Evolutionary conservation across 2,888 invertebrate species (phyloP).

Genomic region (Antitype chi): DNA sequence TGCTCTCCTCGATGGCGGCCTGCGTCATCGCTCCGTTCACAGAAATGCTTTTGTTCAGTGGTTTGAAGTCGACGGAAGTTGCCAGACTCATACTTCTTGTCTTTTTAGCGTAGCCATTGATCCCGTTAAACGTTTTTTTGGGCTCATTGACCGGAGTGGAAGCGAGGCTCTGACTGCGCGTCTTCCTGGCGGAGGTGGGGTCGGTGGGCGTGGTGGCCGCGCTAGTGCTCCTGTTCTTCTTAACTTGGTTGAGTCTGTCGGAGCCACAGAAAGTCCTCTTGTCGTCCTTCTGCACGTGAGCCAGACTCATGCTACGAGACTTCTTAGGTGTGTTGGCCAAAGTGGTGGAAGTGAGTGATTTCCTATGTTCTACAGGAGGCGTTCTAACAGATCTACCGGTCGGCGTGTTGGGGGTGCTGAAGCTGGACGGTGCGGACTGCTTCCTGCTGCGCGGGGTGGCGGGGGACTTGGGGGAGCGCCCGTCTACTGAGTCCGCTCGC

Average conservation of each 20-base stretch:
- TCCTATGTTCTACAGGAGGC: slow-evolving; percentile 78
- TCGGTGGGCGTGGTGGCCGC: slow-evolving; percentile 79
- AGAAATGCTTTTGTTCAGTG: slow-evolving; percentile 78
- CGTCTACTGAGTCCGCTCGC: slow-evolving; percentile 70
- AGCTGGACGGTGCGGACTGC: slow-evolving; percentile 84
- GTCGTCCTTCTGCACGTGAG: slow-evolving; percentile 74
- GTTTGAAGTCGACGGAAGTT: slow-evolving; percentile 74
- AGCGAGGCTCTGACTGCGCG: slow-evolving; percentile 86
- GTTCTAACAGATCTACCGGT: slow-evolving; percentile 77
- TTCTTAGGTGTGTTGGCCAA: slow-evolving; percentile 81
- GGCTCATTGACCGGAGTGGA: slow-evolving; percentile 81
- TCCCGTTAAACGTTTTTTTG: slow-evolving; percentile 72
- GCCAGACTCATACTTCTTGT: slow-evolving; percentile 87
- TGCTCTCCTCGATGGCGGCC: slow-evolving; percentile 88
- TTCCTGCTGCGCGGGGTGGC: slow-evolving; percentile 77
- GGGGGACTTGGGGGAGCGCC: slow-evolving; percentile 62
- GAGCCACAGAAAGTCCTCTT: slow-evolving; percentile 81
- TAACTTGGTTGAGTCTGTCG: slow-evolving; percentile 77
- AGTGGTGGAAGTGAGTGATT: slow-evolving; percentile 77
- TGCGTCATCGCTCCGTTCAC: slow-evolving; percentile 83
- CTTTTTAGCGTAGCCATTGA: slow-evolving; percentile 79
- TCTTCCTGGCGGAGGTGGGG: slow-evolving; percentile 67
- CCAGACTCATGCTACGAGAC: slow-evolving; percentile 85
- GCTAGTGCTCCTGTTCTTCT: slow-evolving; percentile 71
- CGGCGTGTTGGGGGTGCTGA: slow-evolving; percentile 81